Base-by-base conservation (phyloP, 2,113 vertebrate genomes). In the Equus przewalskii region DNA sequence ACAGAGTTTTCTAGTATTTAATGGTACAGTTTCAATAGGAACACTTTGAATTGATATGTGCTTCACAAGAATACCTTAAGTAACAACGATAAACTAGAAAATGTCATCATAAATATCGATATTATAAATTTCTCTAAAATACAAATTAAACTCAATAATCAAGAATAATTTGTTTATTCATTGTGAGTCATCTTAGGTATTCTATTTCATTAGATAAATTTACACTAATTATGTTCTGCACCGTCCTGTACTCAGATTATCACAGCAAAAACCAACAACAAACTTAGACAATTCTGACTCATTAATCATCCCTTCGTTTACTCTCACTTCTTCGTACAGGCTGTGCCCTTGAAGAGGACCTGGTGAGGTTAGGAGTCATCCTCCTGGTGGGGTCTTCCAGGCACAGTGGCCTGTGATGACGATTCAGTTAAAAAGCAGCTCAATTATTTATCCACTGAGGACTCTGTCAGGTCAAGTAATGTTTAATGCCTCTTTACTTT, bases 101-200 rank as follows among this genome's bases (percentile, higher is more conserved):
- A 64, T 90, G 33, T 46, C 60, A 85, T 89, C 19, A 97, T 60
- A 95, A 97, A 69, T 85, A 92, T 18, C 62, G 75, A 64, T 30
- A 78, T 22, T 64, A 91, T n/a, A 91, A 69, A 97, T 98, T 85
- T 69, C n/a, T 95, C 92, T 80, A 96, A 97, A 54, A 26, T 83
- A 67, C 14, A 95, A 41, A 97, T 96, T 97, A 94, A 97, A 96
- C 87, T 91, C 56, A 83, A 33, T 97, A 97, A 96, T 90, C 49
- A 94, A 90, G 51, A 95, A 91, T 95, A 67, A 93, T 62, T 51
- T 28, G 44, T 82, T 97, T 87, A 91, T 75, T 67, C 36, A 41
- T 51, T 62, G 21, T 89, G 73, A 90, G 49, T 86, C 73, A 85
- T 41, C 33, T 49, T 46, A 83, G 16, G 44, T 69, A 82, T 78